These are phyloP conservation scores for Pollenia amentaria DNA, from an alignment of 2,888 invertebrate genomes.

Conservation along the genomic window DNA sequence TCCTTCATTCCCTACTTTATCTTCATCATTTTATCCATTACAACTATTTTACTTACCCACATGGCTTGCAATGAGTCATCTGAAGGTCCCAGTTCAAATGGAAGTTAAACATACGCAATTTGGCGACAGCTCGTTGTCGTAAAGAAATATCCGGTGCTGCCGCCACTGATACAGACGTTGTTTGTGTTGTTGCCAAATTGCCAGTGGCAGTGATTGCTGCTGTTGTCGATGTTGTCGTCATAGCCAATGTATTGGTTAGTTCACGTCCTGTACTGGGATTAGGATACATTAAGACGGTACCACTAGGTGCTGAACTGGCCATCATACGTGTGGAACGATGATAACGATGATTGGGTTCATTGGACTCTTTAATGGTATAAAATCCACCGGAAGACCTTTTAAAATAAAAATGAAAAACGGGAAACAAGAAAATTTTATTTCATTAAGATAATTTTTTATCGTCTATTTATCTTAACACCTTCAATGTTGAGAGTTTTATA, in stretches of 20 bases:
- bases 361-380: constrained; percentile 80
- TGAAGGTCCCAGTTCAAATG: constrained; percentile 85
- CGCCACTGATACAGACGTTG: constrained; percentile 73
- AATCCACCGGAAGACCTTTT: constrained; percentile 82
- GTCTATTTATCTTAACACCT: neutral
- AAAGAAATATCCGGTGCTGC: constrained; percentile 82
- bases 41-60: constrained; percentile 82
- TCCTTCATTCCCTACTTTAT: neutral
- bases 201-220: constrained; percentile 66
- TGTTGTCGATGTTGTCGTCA: constrained; percentile 71
- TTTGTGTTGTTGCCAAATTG: constrained; percentile 64
- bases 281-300: constrained; percentile 83
- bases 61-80: constrained; percentile 85
- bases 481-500: neutral
- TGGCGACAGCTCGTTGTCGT: constrained; percentile 84
- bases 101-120: constrained; percentile 85
- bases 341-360: constrained; percentile 74
- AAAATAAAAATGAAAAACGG: constrained; percentile 17
- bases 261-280: constrained; percentile 77
- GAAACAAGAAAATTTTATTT: neutral
- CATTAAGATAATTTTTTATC: neutral
- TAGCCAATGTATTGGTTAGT: constrained; percentile 46
- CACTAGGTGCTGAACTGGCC: constrained; percentile 82
- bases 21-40: constrained; percentile 1
- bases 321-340: constrained; percentile 78